These are phyloP conservation scores for Epinephelus cyanopodus DNA, from an alignment of 2,113 vertebrate species.

Conservation along the genomic window DNA sequence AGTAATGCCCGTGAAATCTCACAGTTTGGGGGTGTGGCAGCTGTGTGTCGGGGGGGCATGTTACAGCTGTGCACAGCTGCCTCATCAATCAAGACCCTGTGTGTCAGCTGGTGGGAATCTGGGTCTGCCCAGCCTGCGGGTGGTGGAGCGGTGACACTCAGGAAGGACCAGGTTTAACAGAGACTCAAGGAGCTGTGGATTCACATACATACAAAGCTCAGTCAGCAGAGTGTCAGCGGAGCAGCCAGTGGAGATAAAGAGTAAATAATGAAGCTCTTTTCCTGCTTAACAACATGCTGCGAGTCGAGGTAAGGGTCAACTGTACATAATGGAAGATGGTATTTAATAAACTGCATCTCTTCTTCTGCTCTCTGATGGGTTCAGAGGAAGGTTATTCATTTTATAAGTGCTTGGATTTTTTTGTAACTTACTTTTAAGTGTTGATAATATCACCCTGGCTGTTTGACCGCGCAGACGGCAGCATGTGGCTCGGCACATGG, in stretches of 20 bases:
- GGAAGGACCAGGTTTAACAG: background rate
- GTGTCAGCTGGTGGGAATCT: constrained; percentile 44
- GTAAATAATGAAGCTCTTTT: background rate
- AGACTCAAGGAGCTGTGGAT: background rate
- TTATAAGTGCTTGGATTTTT: background rate
- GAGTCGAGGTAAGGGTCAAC: constrained; percentile 35
- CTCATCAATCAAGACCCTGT: constrained; percentile 50
- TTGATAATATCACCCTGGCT: background rate
- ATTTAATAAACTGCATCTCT: background rate
- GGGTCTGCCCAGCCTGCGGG: background rate
- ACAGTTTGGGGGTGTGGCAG: constrained; percentile 12
- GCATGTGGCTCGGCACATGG: background rate
- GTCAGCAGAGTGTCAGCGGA: background rate
- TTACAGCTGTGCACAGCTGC: constrained; percentile 74
- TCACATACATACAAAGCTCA: background rate
- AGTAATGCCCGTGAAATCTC: constrained; percentile 60
- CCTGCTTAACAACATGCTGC: constrained; percentile 22
- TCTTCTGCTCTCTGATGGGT: background rate
- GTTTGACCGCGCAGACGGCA: background rate
- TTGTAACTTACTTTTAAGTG: background rate
- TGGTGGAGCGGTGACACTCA: background rate
- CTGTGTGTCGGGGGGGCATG: constrained; percentile 1
- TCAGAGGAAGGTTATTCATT: background rate
- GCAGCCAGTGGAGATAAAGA: background rate
- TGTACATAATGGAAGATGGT: background rate